Conservation (phyloP, 1,140 invertebrate genomes). For the Polypedilum pembai region DNA sequence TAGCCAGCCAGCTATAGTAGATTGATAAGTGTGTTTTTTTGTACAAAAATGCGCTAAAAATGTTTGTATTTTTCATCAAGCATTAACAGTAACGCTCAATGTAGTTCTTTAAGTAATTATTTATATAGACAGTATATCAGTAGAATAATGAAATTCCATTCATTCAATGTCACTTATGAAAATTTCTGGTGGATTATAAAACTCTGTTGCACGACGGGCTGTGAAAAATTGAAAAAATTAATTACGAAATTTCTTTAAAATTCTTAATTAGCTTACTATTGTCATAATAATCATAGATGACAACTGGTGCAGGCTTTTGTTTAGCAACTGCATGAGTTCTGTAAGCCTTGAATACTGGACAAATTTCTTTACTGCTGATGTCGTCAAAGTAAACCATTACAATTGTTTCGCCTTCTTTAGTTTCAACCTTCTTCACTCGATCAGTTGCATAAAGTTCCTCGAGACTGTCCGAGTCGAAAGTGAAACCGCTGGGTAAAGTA, state of each 20-base stretch:
- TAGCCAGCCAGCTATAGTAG: too few species aligned
- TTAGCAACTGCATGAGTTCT: constrained; percentile 76
- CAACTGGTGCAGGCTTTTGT: constrained; percentile 77
- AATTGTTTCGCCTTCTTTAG: constrained; percentile 64
- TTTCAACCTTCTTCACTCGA: constrained; percentile 69
- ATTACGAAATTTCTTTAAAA: constrained; percentile 31
- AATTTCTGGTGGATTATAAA: constrained; percentile 59
- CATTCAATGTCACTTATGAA: constrained; percentile 60
- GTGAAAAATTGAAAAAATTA: neutral
- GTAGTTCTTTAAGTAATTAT: too few species aligned
- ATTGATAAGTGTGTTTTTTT: too few species aligned
- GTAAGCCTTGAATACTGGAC: constrained; percentile 75
- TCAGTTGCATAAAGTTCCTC: constrained; percentile 57
- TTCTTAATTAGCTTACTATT: constrained; percentile 53
- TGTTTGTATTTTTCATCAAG: too few species aligned
- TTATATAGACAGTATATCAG: too few species aligned
- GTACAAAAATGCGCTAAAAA: too few species aligned
- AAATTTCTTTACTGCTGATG: constrained; percentile 58
- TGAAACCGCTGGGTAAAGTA: constrained; percentile 73
- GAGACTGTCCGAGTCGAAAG: constrained; percentile 62
- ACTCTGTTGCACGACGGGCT: constrained; percentile 36
- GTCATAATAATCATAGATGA: constrained; percentile 90
- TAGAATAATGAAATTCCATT: too few species aligned
- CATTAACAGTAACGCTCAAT: too few species aligned
- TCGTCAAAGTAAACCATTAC: constrained; percentile 79